Evolutionary conservation across 2,888 invertebrate species (phyloP), one percentile per base, ranked within the genome.

Genomic region (Drosophila rubida): DNA sequence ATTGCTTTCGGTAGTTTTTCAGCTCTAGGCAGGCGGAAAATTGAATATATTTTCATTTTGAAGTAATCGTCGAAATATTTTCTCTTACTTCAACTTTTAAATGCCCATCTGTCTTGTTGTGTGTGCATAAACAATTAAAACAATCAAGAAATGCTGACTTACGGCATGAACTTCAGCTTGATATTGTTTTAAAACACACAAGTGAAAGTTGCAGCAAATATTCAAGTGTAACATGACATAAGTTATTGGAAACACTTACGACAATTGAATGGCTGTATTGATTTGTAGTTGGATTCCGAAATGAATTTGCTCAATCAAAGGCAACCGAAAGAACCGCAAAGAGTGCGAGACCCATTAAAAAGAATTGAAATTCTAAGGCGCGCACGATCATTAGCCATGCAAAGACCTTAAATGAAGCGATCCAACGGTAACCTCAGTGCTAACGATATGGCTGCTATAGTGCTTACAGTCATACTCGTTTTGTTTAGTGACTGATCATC

Each of bases 1-100:
- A 80, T 80, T 60, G 50, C 53, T 64, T 71, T 68, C 68, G 51
- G 75, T 78, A 74, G 79, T 68, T 74, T 53, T 75, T 63, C 53
- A 50, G 49, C 73, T 71, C 39, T 30, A 14, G 37, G 9, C 39
- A 51, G 45, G 23, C 54, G 32, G 58, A 50, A 53, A 64, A 62
- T 42, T 68, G 7, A 66, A 67, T 59, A 35, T 63, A 25, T 51
- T 54, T 69, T 16, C 32, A 25, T 51, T 54, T 69, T 16, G 27
- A 72, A 46, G 16, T 51, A 42, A 65, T 25, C 25, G 23, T 41
- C 54, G 23, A 41, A 53, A 51, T 30, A 53, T 53, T 51, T 32
- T 5, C 39, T 30, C 30, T 23, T 22, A 23, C 30, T 32, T 41
- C 8, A 22, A 53, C 50, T 25, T 27, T 51, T 41, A 27, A 41